Percentiles rank a stretch among this genome's conserved stretches.
These are phyloP conservation scores for Pelmatolapia mariae DNA, from an alignment of 2,113 vertebrate genomes.

Conservation along the genomic window DNA sequence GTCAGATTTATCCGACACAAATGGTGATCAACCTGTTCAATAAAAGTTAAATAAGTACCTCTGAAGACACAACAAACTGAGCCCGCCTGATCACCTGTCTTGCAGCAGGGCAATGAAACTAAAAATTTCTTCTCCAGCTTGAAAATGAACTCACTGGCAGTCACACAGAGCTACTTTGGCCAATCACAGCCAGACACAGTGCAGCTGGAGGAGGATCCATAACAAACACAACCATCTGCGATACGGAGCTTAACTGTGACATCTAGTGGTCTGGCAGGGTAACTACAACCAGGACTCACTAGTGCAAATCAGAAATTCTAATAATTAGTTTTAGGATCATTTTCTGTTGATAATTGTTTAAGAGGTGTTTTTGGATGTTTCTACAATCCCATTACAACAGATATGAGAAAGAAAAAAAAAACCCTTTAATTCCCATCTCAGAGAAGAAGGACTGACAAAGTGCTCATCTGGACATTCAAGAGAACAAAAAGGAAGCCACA, in stretches of 20 bases:
- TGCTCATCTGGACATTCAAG: not conserved
- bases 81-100: not conserved
- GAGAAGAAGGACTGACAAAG: not conserved
- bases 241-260: not conserved
- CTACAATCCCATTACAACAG: not conserved
- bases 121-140: not conserved
- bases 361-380: not conserved
- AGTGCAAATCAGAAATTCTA: not conserved
- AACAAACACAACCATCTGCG: not conserved
- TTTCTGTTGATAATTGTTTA: not conserved
- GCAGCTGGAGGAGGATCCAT: not conserved
- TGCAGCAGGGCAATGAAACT: not conserved
- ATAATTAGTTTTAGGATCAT: not conserved
- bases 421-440: not conserved
- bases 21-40: not conserved
- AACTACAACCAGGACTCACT: not conserved
- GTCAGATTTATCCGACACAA: not conserved
- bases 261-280: not conserved
- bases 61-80: not conserved
- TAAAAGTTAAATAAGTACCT: not conserved
- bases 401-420: not conserved
- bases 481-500: not conserved
- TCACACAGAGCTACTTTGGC: not conserved
- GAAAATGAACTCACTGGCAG: not conserved
- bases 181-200: constrained; percentile 40